phyloP scores from a whole-genome alignment of 1,140 invertebrate species.

The Eulimnadia texana region DNA sequence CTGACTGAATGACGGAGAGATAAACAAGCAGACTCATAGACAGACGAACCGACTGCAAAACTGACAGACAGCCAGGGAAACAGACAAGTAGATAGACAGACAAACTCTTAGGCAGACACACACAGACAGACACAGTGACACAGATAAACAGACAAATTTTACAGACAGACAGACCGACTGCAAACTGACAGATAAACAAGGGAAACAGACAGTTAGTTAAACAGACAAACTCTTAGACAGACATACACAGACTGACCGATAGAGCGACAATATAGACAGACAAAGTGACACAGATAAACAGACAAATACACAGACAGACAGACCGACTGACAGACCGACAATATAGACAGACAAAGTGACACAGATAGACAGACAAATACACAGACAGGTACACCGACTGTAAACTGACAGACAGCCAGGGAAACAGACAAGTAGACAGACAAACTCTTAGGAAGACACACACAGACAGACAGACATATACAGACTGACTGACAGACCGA shows the following conservation, averaged over 20 bases:
- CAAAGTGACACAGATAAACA: neutral
- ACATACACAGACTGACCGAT: neutral
- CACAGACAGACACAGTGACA: neutral
- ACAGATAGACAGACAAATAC: neutral
- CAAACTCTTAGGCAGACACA: neutral
- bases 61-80: neutral
- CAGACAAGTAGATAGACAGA: neutral
- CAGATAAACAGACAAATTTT: neutral
- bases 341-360: no score
- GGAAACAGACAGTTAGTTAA: neutral
- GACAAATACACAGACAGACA: neutral
- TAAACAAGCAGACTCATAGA: neutral
- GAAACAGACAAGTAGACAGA: neutral
- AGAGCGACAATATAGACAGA: neutral
- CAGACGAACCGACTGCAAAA: neutral
- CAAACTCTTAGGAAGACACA: neutral
- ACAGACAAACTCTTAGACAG: neutral
- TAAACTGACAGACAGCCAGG: neutral
- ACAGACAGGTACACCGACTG: neutral
- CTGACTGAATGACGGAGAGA: neutral
- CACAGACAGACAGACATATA: neutral
- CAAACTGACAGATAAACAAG: neutral
- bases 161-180: neutral
- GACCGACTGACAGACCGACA: neutral
- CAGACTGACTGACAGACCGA: neutral